Percentiles rank a stretch among this genome's conserved stretches.
Evolutionary conservation across 2,797 vertebrate species (phyloP).

Genomic region (Manis pentadactyla): DNA sequence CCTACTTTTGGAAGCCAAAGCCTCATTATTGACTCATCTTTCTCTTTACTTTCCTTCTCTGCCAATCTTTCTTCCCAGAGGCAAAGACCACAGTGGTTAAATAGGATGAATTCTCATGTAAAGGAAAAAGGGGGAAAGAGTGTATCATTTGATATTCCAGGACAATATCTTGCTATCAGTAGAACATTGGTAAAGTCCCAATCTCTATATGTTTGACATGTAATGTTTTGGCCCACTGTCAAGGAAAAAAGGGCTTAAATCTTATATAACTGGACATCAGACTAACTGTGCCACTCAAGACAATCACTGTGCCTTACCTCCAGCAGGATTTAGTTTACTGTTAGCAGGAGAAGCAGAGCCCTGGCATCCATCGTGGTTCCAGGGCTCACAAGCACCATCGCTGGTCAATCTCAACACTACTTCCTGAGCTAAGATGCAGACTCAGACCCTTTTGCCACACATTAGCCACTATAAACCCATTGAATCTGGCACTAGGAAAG

Average conservation of each 20-base stretch:
- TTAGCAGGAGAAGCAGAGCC: background rate
- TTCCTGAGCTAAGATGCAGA: background rate
- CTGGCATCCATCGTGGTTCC: background rate
- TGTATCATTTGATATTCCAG: background rate
- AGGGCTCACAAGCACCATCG: background rate
- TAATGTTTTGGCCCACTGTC: background rate
- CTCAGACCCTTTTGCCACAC: background rate
- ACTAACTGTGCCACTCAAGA: background rate
- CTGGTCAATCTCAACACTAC: background rate
- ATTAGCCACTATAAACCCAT: background rate
- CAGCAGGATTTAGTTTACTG: background rate
- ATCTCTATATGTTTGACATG: background rate
- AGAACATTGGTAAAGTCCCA: background rate
- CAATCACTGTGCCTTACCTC: background rate
- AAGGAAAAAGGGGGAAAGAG: background rate
- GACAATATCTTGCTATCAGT: background rate
- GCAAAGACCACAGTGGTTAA: background rate
- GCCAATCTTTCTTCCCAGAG: background rate
- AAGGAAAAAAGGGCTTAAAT: constrained; percentile 1
- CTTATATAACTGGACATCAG: background rate
- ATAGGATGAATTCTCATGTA: background rate
- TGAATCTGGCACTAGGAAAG: background rate
- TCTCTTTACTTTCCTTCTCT: background rate
- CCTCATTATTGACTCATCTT: background rate
- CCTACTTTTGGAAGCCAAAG: background rate